Evolutionary conservation across 2,888 invertebrate species (phyloP), one percentile per base, ranked within the genome.

Genomic region (Oasisia sp.): DNA sequence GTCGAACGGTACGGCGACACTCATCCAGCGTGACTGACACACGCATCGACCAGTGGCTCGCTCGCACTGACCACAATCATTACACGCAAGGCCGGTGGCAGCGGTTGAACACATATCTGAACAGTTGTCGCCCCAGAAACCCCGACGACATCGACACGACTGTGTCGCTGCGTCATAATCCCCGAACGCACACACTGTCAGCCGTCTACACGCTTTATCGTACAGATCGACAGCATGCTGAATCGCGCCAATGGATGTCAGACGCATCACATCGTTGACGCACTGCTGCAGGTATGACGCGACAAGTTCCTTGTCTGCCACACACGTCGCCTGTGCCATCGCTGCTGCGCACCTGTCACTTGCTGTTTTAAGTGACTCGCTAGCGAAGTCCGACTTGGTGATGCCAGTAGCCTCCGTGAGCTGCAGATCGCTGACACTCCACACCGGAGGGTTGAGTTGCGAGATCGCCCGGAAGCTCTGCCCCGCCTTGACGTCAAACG

Each of bases 391-490:
- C 27, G 74, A 74, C 27, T 74, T 74, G 74, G 74, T 74, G 74
- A 74, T 74, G 74, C 74, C 74, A 0, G 74, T 74, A 27, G n/a
- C 74, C 74, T 74, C 74, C 27, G 74, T 74, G 27, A 74, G 19
- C 74, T 74, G 74, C 74, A 74, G 74, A 74, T 74, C 74, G 27
- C 74, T 74, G 74, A 74, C 74, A 74, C 74, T 74, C 74, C 74
- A 74, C 74, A 74, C 74, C 5, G 74, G 74, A 74, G 74, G 74
- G 74, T 74, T 74, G 74, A 27, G 74, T 74, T 74, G 27, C 27
- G 74, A 74, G 74, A n/a, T 74, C 74, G 74, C 27, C 7, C 74
- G 74, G 74, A 74, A 74, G 74, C 74, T 7, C 74, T 74, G 74
- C 27, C 74, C 74, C 27, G 74, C n/a, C 74, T 27, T 74, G 19